Base-by-base conservation (phyloP, 2,888 invertebrate species). In the Alviniconcha strummeri region DNA sequence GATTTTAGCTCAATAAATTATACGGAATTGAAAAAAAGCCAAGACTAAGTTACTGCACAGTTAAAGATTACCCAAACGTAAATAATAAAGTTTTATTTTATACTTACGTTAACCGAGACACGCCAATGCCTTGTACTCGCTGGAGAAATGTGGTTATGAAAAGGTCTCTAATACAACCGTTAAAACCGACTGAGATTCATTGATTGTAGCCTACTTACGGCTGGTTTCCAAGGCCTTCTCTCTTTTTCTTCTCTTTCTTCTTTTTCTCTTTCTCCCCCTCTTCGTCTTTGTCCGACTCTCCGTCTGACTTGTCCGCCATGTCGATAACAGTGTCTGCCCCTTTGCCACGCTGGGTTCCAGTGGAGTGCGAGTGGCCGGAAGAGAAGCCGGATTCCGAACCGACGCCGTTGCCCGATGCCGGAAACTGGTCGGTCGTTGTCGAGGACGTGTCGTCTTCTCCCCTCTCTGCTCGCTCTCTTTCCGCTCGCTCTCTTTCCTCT, bases 401-500 rank as follows among this genome's bases (percentile, higher is more conserved):
- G 9, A 54, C 19, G 6, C 6, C 36, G 67, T 11, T 13, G 15
- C 9, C 8, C 13, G 69, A 13, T 17, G 80, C 5, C 72, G 36
- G 9, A 36, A 36, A 17, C 9, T 72, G 72, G 19, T 36, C 72
- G 19, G 60, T 71, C 56, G 55, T 52, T 17, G 56, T 71, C 19
- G 81, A 60, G 57, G 19, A 56, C 17, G 19, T 9, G 56, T 67
- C 57, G 17, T 81, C 81, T 19, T 64, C 69, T 17, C 19, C 75
- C 17, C 64, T 52, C 52, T 36, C 52, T 52, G 52, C 77, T 17
- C 77, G 52, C 7, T 64, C 55, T 76, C 67, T 76, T 52, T 57
- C 60, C 57, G 36, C 55, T 19, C n/a, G 19, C 81, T 81, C 36
- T 72, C 82, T 81, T 17, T 81, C 74, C 74, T 74, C 36, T 81